Evolutionary conservation across 2,888 invertebrate genomes (phyloP), one percentile per base, ranked within the genome.

Genomic region (Diarsia rubi): DNA sequence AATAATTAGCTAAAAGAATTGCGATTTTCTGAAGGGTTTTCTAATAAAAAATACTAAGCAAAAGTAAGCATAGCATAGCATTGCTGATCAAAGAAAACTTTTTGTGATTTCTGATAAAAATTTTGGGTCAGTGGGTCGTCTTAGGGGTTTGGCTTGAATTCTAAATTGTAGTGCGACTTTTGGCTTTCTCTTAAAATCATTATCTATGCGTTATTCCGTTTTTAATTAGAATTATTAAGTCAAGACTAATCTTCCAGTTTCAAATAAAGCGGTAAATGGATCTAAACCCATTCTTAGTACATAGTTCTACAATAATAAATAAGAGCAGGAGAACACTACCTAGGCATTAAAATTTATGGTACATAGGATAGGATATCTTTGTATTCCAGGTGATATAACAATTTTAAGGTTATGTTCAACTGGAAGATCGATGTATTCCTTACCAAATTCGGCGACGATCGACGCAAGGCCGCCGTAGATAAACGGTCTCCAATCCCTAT

Each of bases 381-480:
- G n/a, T 31, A 54, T 57, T 78, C 64, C 73, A 83, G 69, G 42
- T 79, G 79, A 87, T 81, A 74, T 75, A 81, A 81, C 62, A 49
- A 69, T 69, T 85, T 83, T 79, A 75, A 87, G 88, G 86, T 88
- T 88, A 86, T 82, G 73, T 65, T 62, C 59, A 62, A 52, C 67
- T 70, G 49, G 47, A 67, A 71, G 74, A 75, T 47, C 52, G 2
- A 54, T 14, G 27, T 14, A 64, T 66, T 64, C 1, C 97, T 97
- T 97, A 99, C 99, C 99, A 95, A 98, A 98, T 97, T 99, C 99
- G 74, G 99, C 99, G 87, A 98, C 98, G 89, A 99, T 98, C 85
- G 99, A 99, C 93, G 99, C 99, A 88, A 99, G 93, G 86, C 99
- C 99, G 93, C 99, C 99, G 97, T 99, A 99, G 90, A 99, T 97